These are phyloP conservation scores for Orbicella faveolata DNA, from an alignment of 64 coral and sea anemone species.

Conservation along the genomic window DNA sequence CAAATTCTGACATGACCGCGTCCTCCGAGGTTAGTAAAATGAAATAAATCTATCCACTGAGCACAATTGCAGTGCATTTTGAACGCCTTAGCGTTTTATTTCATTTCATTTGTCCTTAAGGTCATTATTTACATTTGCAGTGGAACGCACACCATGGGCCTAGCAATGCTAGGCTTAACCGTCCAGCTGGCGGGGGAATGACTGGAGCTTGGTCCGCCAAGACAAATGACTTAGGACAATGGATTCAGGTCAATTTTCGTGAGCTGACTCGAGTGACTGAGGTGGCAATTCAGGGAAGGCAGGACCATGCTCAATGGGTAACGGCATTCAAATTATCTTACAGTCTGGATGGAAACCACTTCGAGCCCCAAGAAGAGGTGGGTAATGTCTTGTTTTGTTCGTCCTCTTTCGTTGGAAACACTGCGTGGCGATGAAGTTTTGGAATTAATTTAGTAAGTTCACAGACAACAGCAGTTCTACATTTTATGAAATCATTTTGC, in stretches of 20 bases:
- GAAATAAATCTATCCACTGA: not conserved
- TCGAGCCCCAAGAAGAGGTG: not conserved
- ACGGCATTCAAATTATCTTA: conserved; percentile 21
- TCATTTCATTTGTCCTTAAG: not conserved
- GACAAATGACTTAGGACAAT: not conserved
- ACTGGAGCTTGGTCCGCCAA: not conserved
- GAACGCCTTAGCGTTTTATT: too few relatives aligned
- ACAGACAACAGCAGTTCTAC: too few relatives aligned
- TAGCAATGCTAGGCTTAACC: not conserved
- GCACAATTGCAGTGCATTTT: too few relatives aligned
- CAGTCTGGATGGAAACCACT: not conserved
- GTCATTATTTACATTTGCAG: not conserved
- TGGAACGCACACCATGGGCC: not conserved
- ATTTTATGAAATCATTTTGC: too few relatives aligned
- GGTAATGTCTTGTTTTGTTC: too few relatives aligned
- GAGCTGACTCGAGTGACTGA: not conserved
- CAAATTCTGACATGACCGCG: conserved; percentile 14
- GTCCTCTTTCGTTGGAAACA: too few relatives aligned
- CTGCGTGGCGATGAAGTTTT: too few relatives aligned
- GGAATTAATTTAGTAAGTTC: too few relatives aligned
- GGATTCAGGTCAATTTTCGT: conserved; percentile 1
- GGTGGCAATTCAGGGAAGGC: conserved; percentile 36
- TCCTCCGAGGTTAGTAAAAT: conserved; percentile 2
- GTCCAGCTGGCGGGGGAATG: not conserved
- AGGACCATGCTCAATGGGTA: not conserved